Percentiles rank a stretch among this genome's conserved stretches.
phyloP scores from a whole-genome alignment of 1,140 invertebrate genomes.

The Teleogryllus occipitalis region DNA sequence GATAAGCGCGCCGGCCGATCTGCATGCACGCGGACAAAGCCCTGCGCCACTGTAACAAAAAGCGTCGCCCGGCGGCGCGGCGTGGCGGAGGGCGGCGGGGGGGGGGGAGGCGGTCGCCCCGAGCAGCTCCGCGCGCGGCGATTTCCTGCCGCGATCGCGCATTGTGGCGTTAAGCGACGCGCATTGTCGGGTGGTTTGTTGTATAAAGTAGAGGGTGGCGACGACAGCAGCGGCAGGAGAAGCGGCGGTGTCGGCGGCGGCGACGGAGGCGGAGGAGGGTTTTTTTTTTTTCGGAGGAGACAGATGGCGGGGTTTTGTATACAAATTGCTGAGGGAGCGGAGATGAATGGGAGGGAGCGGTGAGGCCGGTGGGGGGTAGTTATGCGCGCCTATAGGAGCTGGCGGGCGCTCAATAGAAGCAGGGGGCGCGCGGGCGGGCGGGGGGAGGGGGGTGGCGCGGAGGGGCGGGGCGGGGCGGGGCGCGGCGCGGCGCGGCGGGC shows the following conservation, averaged over 20 bases:
- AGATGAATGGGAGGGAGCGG: slow-evolving; percentile 7
- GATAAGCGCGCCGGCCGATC: too few relatives aligned
- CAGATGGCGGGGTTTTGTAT: slow-evolving; percentile 18
- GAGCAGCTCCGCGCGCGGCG: neutral
- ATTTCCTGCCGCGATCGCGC: neutral
- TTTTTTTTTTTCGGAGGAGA: neutral
- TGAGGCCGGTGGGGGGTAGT: neutral
- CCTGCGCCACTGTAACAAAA: too few relatives aligned
- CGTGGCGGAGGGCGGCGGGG: too few relatives aligned
- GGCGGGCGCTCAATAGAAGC: slow-evolving; percentile 7
- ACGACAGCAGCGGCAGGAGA: neutral
- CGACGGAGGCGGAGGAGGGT: slow-evolving; percentile 2
- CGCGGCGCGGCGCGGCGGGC: slow-evolving; percentile 1
- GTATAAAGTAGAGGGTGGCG: slow-evolving; percentile 9
- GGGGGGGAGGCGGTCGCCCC: too few relatives aligned
- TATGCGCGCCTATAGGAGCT: too few relatives aligned
- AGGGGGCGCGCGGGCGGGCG: too few relatives aligned
- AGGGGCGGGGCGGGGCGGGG: too few relatives aligned
- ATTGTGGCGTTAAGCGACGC: slow-evolving; percentile 2
- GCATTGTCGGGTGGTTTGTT: slow-evolving; percentile 10
- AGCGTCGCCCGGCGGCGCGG: too few relatives aligned
- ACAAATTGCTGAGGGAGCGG: slow-evolving; percentile 11
- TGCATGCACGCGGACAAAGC: too few relatives aligned
- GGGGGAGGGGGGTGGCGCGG: too few relatives aligned
- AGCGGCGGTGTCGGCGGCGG: slow-evolving; percentile 1